These are phyloP conservation scores for Tolmerus cingulatus DNA, from an alignment of 2,888 invertebrate genomes.

Conservation along the genomic window DNA sequence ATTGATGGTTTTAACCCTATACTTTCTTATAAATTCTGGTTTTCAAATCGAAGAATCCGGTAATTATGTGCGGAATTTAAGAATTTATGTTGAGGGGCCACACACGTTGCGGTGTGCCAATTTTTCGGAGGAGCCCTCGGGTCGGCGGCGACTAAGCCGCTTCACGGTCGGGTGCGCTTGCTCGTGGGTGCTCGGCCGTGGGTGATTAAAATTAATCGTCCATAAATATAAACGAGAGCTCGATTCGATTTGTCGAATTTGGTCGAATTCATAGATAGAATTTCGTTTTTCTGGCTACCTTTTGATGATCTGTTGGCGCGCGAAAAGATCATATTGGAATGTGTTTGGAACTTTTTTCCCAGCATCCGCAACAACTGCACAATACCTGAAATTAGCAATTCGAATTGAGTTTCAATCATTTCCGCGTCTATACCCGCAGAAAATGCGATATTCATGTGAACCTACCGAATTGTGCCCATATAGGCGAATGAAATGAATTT, in stretches of 20 bases:
- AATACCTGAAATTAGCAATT: not conserved
- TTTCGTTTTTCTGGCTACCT: not conserved
- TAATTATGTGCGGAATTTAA: not conserved
- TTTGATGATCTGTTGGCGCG: not conserved
- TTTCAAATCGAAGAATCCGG: not conserved
- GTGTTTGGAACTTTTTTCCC: not conserved
- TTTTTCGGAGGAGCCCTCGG: not conserved
- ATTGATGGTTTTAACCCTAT: not conserved
- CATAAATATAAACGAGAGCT: not conserved
- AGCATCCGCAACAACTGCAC: not conserved
- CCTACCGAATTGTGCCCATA: not conserved
- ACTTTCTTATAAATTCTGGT: not conserved
- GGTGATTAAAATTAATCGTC: not conserved
- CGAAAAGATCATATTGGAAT: not conserved
- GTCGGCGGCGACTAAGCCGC: not conserved
- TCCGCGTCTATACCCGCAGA: not conserved
- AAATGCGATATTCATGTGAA: not conserved
- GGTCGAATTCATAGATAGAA: not conserved
- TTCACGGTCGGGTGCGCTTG: not conserved
- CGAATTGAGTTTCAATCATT: not conserved
- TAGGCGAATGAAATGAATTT: not conserved
- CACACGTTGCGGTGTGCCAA: not conserved
- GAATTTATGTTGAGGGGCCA: not conserved
- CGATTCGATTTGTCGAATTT: not conserved
- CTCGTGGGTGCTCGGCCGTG: not conserved